Base-by-base conservation (phyloP, 2,888 invertebrate genomes). In the Ceriagrion tenellum region DNA sequence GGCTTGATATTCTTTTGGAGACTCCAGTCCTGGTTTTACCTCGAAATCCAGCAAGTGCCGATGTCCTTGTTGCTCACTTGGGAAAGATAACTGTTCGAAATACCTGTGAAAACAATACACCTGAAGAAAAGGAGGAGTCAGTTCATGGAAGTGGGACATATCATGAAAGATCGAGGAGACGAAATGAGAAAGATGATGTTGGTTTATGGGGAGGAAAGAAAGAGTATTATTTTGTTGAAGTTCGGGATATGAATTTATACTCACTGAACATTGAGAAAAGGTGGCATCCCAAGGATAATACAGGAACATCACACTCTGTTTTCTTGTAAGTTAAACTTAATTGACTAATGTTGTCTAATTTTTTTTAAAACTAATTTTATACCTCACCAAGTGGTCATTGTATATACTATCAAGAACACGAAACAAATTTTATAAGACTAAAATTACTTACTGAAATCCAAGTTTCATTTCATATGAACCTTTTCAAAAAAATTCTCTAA, bases 21-120 rank as follows among this genome's bases (percentile, higher is more conserved):
- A 99, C 99, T 95, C 99, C 99, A 0, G 99, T 99, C 89, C 98
- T 99, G 96, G 98, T 99, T 95, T 97, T 99, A 95, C 99, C 99
- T 0, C 97, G 99, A 96, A 98, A 98, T 20, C 98, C 98, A 59
- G 97, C 97, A 96, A 99, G 99, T 97, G 96, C 98, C 23, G 98
- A 99, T 96, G 99, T 99, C 95, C 97, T 99, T 96, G 98, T 99
- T 88, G 99, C 99, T 30, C 99, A 99, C 97, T 97, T 99, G 96
- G 99, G 99, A 81, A 98, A 98, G 96, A 99, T 99, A 97, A 98
- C 98, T 55, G 97, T 97, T 26, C 96, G 95, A 81, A 97, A 97
- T 95, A 95, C 88, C 30, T 59, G 59, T 55, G 56, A 56, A 16
- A 56, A 88, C 26, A 95, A 95, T 88, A 95, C 90, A 74, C 26